Conservation (phyloP, 2,888 invertebrate species). For the Callinectes sapidus region DNA sequence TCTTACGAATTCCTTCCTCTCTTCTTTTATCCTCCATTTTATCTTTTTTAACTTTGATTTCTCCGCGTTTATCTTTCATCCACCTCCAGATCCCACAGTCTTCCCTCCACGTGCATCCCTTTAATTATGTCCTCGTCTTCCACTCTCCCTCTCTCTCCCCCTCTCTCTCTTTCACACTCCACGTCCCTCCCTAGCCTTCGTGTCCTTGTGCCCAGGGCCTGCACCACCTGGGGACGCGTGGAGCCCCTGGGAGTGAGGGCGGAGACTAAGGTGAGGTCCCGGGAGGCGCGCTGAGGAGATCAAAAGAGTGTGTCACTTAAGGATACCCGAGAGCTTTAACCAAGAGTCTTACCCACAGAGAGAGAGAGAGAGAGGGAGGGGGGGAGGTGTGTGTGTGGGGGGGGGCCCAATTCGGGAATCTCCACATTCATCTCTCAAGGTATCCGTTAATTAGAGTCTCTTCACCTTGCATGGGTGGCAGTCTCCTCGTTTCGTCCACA, state of each 20-base stretch:
- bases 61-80: no score
- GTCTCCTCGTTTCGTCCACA: not conserved
- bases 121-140: no score
- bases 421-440: not conserved
- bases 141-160: not conserved
- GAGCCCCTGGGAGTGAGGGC: not conserved
- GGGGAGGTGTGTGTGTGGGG: not conserved
- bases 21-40: no score
- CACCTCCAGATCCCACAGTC: no score
- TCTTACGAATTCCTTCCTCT: no score
- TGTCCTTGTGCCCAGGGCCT: not conserved
- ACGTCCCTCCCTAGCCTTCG: not conserved
- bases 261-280: not conserved
- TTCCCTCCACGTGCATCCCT: no score
- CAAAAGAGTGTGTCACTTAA: not conserved
- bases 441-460: conserved; percentile 1
- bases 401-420: not conserved
- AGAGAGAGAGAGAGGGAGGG: not conserved
- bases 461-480: not conserved
- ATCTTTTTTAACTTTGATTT: no score
- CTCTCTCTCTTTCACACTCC: not conserved
- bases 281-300: not conserved
- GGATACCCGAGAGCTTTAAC: not conserved
- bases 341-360: not conserved
- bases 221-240: not conserved